phyloP scores from a whole-genome alignment of 2,113 vertebrate species.

The Gobius niger region DNA sequence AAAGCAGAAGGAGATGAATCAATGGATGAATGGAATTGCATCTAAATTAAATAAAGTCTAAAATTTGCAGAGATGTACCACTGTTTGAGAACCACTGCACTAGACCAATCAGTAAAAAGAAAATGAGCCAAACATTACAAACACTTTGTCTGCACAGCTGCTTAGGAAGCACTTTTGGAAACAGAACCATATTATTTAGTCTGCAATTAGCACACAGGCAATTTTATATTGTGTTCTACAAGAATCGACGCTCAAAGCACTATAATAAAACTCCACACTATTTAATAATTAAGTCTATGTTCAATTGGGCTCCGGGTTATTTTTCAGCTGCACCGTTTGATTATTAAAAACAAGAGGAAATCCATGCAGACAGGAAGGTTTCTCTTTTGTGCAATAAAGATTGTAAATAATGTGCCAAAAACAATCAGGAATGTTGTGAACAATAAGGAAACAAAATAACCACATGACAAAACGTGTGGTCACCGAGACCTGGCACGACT shows the following conservation, averaged over 20 bases:
- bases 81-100: too few species aligned
- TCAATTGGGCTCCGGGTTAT: constrained; percentile 36
- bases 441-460: constrained; percentile 61
- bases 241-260: background rate
- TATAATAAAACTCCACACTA: constrained; percentile 1
- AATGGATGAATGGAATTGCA: too few species aligned
- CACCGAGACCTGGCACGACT: constrained; percentile 23
- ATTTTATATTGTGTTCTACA: background rate
- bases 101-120: too few species aligned
- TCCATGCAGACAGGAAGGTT: constrained; percentile 73
- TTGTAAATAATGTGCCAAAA: constrained; percentile 65
- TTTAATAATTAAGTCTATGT: background rate
- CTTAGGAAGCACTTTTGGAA: background rate
- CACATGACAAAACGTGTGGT: constrained; percentile 39
- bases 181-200: background rate
- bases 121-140: too few species aligned
- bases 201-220: constrained; percentile 7
- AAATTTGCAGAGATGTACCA: too few species aligned
- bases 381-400: constrained; percentile 67
- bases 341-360: constrained; percentile 76
- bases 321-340: constrained; percentile 48
- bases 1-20: too few species aligned
- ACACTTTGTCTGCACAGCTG: background rate
- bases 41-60: too few species aligned
- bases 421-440: constrained; percentile 68